Evolutionary conservation across 2,888 invertebrate genomes (phyloP).

Genomic region (Eupeodes latifasciatus): DNA sequence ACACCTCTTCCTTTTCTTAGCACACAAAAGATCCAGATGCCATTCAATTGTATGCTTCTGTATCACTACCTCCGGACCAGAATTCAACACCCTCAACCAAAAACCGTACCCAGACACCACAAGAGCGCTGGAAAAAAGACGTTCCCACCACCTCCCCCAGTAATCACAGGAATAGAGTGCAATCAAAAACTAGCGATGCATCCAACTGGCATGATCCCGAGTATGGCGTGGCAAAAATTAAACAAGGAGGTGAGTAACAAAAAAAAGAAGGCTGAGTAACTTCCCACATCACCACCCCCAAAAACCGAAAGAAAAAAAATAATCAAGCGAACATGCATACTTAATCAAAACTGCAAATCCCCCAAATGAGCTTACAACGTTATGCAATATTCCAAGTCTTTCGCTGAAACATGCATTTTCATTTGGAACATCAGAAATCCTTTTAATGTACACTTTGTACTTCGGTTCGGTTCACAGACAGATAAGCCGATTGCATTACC

Average conservation of each 20-base stretch:
- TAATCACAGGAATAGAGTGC: slow-evolving; percentile 79
- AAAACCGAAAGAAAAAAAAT: slow-evolving; percentile 24
- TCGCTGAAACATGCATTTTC: slow-evolving; percentile 55
- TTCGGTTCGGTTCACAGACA: slow-evolving; percentile 54
- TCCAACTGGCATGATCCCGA: slow-evolving; percentile 85
- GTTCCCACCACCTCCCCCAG: slow-evolving; percentile 79
- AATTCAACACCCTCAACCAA: slow-evolving; percentile 47
- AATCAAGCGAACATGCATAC: slow-evolving; percentile 55
- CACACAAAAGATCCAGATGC: slow-evolving; percentile 87
- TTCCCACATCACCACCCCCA: neutral
- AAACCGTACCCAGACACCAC: slow-evolving; percentile 70
- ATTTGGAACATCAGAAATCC: slow-evolving; percentile 56
- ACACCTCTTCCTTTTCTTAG: slow-evolving; percentile 82
- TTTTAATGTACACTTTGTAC: slow-evolving; percentile 69
- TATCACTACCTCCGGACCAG: slow-evolving; percentile 77
- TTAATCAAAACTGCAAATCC: slow-evolving; percentile 71
- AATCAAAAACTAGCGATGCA: slow-evolving; percentile 80
- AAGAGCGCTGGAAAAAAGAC: slow-evolving; percentile 38
- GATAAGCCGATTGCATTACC: slow-evolving; percentile 63
- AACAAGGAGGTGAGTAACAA: slow-evolving; percentile 84
- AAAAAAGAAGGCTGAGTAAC: neutral
- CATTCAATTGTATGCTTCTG: slow-evolving; percentile 86
- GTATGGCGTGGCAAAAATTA: slow-evolving; percentile 86
- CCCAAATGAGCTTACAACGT: slow-evolving; percentile 66
- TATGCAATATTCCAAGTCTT: slow-evolving; percentile 49